These are phyloP conservation scores for Ashinkailepas kermadecensis DNA, from an alignment of 2,888 invertebrate genomes.

Conservation along the genomic window DNA sequence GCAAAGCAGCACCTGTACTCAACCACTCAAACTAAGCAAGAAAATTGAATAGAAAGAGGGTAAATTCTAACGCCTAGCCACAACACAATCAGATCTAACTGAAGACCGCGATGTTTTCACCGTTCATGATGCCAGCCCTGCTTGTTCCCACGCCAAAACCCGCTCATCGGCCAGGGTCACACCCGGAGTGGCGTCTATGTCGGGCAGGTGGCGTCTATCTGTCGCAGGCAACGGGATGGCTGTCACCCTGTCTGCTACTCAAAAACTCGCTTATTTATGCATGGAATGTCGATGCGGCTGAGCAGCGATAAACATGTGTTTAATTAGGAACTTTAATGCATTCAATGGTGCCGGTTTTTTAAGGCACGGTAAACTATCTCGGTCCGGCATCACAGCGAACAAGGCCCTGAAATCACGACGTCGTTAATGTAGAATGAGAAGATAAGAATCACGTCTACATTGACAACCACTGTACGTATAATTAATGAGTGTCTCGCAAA, in stretches of 20 bases:
- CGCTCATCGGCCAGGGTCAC: too few species aligned
- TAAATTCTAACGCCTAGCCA: too few species aligned
- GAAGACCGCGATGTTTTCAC: too few species aligned
- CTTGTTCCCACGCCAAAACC: too few species aligned
- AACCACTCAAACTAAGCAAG: too few species aligned
- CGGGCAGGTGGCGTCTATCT: too few species aligned
- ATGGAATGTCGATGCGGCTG: neutral
- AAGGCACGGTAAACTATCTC: neutral
- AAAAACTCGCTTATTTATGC: conserved; percentile 4
- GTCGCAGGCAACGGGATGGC: too few species aligned
- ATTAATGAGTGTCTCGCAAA: neutral
- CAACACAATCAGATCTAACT: too few species aligned
- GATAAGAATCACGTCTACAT: neutral
- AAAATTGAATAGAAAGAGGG: too few species aligned
- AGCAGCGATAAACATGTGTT: neutral
- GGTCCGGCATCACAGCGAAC: neutral
- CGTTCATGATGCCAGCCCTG: too few species aligned
- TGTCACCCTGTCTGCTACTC: neutral
- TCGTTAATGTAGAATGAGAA: neutral
- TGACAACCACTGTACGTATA: neutral
- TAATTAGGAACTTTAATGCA: neutral
- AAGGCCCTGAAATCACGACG: conserved; percentile 8
- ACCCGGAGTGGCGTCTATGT: too few species aligned
- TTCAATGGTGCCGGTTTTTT: conserved; percentile 8
- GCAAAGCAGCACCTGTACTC: too few species aligned